phyloP scores from a whole-genome alignment of 2,797 vertebrate species.

The Protonibea diacanthus region DNA sequence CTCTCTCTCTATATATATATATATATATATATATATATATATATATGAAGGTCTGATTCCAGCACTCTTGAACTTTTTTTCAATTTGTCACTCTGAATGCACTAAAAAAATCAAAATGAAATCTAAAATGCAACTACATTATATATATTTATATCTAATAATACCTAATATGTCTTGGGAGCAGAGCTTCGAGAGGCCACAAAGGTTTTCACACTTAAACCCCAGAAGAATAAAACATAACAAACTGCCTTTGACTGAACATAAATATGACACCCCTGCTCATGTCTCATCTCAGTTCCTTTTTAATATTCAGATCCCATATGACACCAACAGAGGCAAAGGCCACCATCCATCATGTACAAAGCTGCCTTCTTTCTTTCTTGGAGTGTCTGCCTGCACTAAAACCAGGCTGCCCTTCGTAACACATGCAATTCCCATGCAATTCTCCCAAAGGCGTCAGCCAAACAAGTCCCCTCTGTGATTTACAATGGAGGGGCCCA shows the following conservation, averaged over 20 bases:
- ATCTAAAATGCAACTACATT: background rate
- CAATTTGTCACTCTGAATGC: background rate
- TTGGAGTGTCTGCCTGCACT: constrained; percentile 38
- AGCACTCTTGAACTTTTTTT: background rate
- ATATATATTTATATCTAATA: too few species aligned
- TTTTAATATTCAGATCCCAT: constrained; percentile 72
- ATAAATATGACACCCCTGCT: constrained; percentile 56
- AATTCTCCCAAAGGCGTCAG: constrained; percentile 65
- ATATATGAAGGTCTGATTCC: background rate
- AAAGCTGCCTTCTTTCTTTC: constrained; percentile 50
- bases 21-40: background rate
- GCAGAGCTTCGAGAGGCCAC: background rate
- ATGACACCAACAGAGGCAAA: constrained; percentile 64
- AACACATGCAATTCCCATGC: constrained; percentile 67
- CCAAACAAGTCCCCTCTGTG: constrained; percentile 74
- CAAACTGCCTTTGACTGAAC: constrained; percentile 42
- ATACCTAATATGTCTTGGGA: background rate
- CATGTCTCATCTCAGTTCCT: constrained; percentile 37
- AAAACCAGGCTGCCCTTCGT: constrained; percentile 45
- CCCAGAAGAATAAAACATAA: constrained; percentile 35
- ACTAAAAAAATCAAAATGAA: background rate
- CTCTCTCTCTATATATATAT: too few species aligned
- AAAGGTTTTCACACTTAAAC: constrained; percentile 19
- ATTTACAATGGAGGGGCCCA: constrained; percentile 76
- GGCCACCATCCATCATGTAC: constrained; percentile 67